Evolutionary conservation across 2,113 vertebrate genomes (phyloP).

Genomic region (Psilopogon haemacephalus): DNA sequence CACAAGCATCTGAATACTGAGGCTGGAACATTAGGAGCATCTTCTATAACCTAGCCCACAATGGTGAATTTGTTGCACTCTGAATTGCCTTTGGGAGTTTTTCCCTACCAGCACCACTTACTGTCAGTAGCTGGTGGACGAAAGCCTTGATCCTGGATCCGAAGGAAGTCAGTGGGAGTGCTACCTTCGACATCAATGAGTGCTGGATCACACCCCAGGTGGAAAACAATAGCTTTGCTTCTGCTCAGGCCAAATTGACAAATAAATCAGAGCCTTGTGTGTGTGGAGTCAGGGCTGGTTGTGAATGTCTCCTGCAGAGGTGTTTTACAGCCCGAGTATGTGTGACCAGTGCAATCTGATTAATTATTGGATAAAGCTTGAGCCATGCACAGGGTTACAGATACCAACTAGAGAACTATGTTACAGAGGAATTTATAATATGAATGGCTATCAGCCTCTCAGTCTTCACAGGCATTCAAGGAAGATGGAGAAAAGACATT

Average conservation of each 20-base stretch:
- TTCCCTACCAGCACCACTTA: not conserved
- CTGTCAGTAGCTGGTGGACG: not conserved
- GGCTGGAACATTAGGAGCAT: not conserved
- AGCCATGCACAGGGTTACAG: slow-evolving; percentile 35
- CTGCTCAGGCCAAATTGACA: not conserved
- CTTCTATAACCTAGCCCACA: not conserved
- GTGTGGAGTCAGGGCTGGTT: not conserved
- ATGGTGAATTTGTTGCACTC: not conserved
- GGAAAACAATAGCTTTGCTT: slow-evolving; percentile 44
- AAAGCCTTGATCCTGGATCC: slow-evolving; percentile 12
- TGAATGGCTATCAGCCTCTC: slow-evolving; percentile 55
- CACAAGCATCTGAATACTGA: not conserved
- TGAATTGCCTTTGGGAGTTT: not conserved
- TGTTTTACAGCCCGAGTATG: not conserved
- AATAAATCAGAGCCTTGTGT: slow-evolving; percentile 38
- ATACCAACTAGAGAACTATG: slow-evolving; percentile 17
- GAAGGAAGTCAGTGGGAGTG: not conserved
- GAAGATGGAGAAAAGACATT: slow-evolving; percentile 25
- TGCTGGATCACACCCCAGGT: slow-evolving; percentile 12
- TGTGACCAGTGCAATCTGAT: slow-evolving; percentile 56
- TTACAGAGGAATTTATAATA: slow-evolving; percentile 57
- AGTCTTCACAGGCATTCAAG: slow-evolving; percentile 49
- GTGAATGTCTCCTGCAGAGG: not conserved
- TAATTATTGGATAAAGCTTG: slow-evolving; percentile 67
- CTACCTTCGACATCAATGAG: slow-evolving; percentile 22